Conservation (phyloP, 2,888 invertebrate genomes). For the Synergus itoensis region DNA sequence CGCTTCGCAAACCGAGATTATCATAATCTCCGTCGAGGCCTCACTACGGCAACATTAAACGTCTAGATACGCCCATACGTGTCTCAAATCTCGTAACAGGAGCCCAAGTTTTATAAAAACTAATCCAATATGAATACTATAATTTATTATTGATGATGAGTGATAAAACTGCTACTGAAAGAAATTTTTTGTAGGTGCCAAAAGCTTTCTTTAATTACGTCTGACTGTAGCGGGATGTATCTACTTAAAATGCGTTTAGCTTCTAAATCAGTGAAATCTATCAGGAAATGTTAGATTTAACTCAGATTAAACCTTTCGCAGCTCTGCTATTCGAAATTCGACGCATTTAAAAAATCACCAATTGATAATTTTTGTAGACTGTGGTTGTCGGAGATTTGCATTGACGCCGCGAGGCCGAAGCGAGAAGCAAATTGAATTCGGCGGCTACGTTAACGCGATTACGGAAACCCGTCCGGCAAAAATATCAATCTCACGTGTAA, state of each 20-base stretch:
- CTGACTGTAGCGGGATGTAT: too few species aligned
- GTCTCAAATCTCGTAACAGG: slow-evolving; percentile 42
- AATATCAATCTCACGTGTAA: slow-evolving; percentile 73
- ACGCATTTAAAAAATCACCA: background rate
- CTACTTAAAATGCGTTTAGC: too few species aligned
- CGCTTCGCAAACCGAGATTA: slow-evolving; percentile 77
- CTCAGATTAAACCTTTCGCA: too few species aligned
- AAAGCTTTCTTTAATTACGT: too few species aligned
- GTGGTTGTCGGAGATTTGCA: slow-evolving; percentile 50
- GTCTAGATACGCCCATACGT: slow-evolving; percentile 72
- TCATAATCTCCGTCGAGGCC: slow-evolving; percentile 76
- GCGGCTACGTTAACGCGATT: slow-evolving; percentile 70
- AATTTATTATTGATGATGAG: too few species aligned
- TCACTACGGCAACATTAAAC: slow-evolving; percentile 75
- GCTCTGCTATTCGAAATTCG: background rate
- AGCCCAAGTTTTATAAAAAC: too few species aligned
- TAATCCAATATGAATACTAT: too few species aligned
- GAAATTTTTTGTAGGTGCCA: too few species aligned
- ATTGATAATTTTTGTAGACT: slow-evolving; percentile 5
- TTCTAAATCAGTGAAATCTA: too few species aligned
- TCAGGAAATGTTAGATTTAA: too few species aligned
- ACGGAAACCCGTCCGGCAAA: slow-evolving; percentile 65
- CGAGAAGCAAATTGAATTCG: slow-evolving; percentile 72
- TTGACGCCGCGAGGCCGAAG: slow-evolving; percentile 52
- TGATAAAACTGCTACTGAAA: background rate